Conservation (phyloP, 2,888 invertebrate species). For the Drosophila ezoana region DNA sequence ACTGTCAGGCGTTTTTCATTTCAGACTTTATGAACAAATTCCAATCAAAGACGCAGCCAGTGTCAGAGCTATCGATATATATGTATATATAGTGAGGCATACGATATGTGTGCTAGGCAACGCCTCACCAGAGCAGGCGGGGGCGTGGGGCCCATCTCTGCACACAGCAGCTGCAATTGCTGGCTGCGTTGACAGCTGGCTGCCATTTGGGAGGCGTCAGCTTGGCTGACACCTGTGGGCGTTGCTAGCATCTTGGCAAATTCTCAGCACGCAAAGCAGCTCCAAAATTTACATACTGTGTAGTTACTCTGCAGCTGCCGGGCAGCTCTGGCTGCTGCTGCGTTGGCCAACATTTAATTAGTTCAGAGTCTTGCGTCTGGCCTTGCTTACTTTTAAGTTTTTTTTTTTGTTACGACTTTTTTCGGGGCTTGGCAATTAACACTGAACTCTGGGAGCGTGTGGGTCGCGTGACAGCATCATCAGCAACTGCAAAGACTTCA, state of each 20-base stretch:
- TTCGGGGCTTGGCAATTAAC: constrained; percentile 74
- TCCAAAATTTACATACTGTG: constrained; percentile 50
- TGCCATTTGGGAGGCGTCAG: constrained; percentile 61
- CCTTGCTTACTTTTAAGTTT: constrained; percentile 56
- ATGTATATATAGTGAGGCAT: constrained; percentile 13
- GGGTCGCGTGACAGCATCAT: constrained; percentile 55
- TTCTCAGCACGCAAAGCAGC: constrained; percentile 42
- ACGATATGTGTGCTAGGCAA: constrained; percentile 29
- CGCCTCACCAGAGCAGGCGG: constrained; percentile 33
- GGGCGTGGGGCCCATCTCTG: constrained; percentile 37
- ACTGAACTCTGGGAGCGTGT: constrained; percentile 69
- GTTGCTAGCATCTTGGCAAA: constrained; percentile 51
- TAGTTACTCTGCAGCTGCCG: constrained; percentile 35
- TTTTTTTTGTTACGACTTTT: constrained; percentile 35
- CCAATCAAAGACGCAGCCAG: constrained; percentile 56
- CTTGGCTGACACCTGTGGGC: constrained; percentile 70
- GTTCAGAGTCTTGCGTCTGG: constrained; percentile 61
- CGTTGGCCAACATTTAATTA: constrained; percentile 76
- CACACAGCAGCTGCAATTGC: constrained; percentile 58
- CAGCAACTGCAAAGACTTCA: constrained; percentile 29
- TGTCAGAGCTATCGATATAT: constrained; percentile 42
- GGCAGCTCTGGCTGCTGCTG: constrained; percentile 21
- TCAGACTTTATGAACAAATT: constrained; percentile 58
- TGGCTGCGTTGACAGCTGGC: constrained; percentile 64
- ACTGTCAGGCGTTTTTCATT: constrained; percentile 43